These are phyloP conservation scores for Manis pentadactyla DNA, from an alignment of 2,797 vertebrate genomes.

Conservation along the genomic window DNA sequence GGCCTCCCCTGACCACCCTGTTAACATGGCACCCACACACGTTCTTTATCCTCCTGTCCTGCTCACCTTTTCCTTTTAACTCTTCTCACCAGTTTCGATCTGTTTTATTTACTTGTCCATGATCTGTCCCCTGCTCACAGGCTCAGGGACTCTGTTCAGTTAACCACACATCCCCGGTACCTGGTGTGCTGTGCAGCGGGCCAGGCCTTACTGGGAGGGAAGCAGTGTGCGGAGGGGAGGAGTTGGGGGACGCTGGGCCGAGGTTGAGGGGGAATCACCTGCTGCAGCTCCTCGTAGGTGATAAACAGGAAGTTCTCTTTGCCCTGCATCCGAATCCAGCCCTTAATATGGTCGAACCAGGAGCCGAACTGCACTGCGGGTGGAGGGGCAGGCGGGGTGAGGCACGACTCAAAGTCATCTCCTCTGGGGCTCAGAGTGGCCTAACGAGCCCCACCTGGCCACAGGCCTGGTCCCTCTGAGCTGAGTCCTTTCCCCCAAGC, in stretches of 20 bases:
- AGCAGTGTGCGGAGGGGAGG: neutral
- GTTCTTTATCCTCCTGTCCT: too few relatives aligned
- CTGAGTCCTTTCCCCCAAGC: too few relatives aligned
- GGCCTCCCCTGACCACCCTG: neutral
- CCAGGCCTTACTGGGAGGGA: neutral
- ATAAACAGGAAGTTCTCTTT: constrained; percentile 90
- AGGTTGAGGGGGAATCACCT: constrained; percentile 56
- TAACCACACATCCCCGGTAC: fast-evolving
- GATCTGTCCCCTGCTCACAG: fast-evolving
- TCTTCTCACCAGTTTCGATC: neutral
- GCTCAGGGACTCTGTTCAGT: neutral
- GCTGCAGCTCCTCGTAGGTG: constrained; percentile 90
- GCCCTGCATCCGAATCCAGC: constrained; percentile 89
- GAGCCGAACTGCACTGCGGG: constrained; percentile 92
- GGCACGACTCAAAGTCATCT: neutral
- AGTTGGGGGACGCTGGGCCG: fast-evolving
- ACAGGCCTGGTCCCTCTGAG: neutral
- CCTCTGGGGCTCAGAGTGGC: fast-evolving
- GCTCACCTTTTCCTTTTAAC: neutral
- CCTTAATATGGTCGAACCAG: constrained; percentile 94
- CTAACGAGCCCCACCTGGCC: fast-evolving
- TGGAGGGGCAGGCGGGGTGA: constrained; percentile 17
- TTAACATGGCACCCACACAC: fast-evolving
- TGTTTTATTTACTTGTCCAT: too few relatives aligned
- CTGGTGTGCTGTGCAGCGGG: fast-evolving